phyloP scores from a whole-genome alignment of 2,888 invertebrate species.

The Chrysotoxum bicinctum region DNA sequence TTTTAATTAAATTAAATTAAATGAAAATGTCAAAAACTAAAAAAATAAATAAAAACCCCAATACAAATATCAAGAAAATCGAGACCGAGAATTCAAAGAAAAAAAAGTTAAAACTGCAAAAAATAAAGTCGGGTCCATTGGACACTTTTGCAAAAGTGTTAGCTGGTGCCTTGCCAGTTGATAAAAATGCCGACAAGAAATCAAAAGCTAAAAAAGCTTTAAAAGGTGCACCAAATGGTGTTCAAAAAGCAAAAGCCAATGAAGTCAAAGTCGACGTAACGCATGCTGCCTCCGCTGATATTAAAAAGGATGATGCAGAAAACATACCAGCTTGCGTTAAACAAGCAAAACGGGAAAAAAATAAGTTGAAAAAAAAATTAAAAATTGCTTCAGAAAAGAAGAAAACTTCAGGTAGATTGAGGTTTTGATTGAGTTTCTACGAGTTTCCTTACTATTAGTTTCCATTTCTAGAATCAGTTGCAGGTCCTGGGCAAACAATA shows the following conservation, averaged over 20 bases:
- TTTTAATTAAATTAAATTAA: no score
- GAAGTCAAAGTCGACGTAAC: not conserved
- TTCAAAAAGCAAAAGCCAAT: not conserved
- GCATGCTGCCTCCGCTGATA: not conserved
- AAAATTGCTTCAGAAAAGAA: not conserved
- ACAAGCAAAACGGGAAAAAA: not conserved
- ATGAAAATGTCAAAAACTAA: no score
- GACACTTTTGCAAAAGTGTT: no score
- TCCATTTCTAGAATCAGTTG: not conserved
- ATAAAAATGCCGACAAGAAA: no score
- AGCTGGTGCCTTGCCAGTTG: no score
- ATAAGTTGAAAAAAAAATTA: not conserved
- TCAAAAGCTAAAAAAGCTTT: no score
- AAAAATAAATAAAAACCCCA: no score
- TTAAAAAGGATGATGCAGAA: not conserved
- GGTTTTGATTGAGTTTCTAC: not conserved
- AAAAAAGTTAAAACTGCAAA: no score
- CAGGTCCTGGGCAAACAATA: constrained; percentile 74
- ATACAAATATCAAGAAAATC: no score
- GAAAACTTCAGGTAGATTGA: not conserved
- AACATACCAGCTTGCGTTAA: not conserved
- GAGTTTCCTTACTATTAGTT: not conserved
- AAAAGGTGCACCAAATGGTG: not conserved
- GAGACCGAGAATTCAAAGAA: no score
- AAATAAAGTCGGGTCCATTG: no score